phyloP scores from a whole-genome alignment of 2,113 vertebrate species.

The Jaculus jaculus region DNA sequence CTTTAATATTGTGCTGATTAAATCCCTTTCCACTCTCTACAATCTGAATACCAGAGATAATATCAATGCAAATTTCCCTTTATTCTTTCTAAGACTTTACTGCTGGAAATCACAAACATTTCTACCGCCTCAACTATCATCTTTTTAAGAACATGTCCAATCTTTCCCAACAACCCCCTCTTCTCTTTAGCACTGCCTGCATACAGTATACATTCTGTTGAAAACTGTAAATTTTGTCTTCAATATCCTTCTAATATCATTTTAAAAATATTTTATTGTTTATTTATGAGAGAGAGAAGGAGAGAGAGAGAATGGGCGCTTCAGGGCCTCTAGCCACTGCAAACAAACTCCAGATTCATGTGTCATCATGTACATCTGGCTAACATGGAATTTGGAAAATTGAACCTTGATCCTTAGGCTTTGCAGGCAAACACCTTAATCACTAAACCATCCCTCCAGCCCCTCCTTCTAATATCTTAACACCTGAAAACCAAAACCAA shows the following conservation, averaged over 20 bases:
- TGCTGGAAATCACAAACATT: constrained; percentile 23
- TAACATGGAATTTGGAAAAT: no score
- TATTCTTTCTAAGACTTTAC: no score
- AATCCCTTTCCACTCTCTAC: background rate
- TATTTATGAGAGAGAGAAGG: no score
- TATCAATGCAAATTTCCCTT: background rate
- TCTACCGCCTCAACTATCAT: background rate
- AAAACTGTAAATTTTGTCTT: constrained; percentile 2
- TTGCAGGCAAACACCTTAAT: no score
- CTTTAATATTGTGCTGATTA: background rate
- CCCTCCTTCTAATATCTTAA: constrained; percentile 31
- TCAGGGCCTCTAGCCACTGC: no score
- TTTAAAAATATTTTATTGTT: no score
- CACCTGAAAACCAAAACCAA: background rate
- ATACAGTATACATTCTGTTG: constrained; percentile 22
- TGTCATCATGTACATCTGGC: no score
- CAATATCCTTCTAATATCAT: background rate
- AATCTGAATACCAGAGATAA: constrained; percentile 34
- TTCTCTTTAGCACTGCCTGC: background rate
- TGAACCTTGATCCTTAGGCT: no score
- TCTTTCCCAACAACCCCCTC: background rate
- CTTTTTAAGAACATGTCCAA: background rate
- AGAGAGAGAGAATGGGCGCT: no score
- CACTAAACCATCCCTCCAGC: no score
- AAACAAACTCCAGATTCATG: no score